These are phyloP conservation scores for Sipunculus nudus DNA, from an alignment of 2,888 invertebrate species.

Conservation along the genomic window DNA sequence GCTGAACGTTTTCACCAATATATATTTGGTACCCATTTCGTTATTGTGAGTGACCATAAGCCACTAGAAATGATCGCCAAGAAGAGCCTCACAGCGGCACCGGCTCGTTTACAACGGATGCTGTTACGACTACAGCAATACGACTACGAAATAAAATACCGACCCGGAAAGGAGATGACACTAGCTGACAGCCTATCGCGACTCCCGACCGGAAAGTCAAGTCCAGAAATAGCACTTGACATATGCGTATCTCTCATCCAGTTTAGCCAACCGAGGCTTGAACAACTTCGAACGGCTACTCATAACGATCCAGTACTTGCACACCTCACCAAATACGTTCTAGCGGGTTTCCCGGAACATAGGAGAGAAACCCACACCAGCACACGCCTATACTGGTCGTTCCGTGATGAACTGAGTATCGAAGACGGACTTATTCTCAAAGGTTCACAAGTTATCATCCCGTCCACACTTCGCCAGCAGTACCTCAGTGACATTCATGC, in stretches of 20 bases:
- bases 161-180: constrained; percentile 24
- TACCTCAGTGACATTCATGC: constrained; percentile 19
- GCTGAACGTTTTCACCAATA: constrained; percentile 26
- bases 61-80: constrained; percentile 26
- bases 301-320: constrained; percentile 13
- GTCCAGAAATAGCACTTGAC: constrained; percentile 15
- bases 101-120: constrained; percentile 31
- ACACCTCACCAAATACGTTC: constrained; percentile 16
- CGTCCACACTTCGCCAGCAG: constrained; percentile 4
- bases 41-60: constrained; percentile 23
- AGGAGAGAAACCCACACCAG: constrained; percentile 12
- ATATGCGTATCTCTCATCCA: constrained; percentile 12
- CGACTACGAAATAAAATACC: constrained; percentile 21
- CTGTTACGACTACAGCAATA: constrained; percentile 29
- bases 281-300: constrained; percentile 6
- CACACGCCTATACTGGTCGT: constrained; percentile 18
- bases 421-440: constrained; percentile 29
- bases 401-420: constrained; percentile 21
- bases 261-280: background rate
- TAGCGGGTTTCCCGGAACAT: no score
- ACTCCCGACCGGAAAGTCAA: constrained; percentile 23
- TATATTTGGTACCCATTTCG: constrained; percentile 20
- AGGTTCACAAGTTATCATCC: constrained; percentile 21
- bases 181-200: constrained; percentile 35
- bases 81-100: constrained; percentile 25